Base-by-base conservation (phyloP, 2,888 invertebrate species). In the Protophormia terraenovae region DNA sequence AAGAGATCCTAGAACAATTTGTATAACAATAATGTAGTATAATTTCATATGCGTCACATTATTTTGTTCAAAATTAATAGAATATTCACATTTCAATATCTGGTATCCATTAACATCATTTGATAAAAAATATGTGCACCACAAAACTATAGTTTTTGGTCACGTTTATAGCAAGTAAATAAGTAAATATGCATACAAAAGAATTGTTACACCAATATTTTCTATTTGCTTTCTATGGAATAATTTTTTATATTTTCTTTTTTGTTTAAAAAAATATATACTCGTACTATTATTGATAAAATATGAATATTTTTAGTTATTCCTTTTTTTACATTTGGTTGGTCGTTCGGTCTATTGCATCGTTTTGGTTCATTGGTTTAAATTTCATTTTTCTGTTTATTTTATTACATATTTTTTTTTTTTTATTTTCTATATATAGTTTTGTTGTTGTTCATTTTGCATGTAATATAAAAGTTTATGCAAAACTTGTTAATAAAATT, bases 401-500 rank as follows among this genome's bases (percentile, higher is more conserved):
- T 38, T 35, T 62, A 14, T 35, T 22, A 1, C 12, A 62, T 19
- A 47, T 47, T 50, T 32, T 45, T 0, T 3, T 45, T 29, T 58
- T 58, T 58, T 55, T n/a, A n/a, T 58, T 29, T 5, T 19, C 24
- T 24, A 7, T n/a, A n/a, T n/a, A n/a, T n/a, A n/a, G n/a, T n/a
- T n/a, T n/a, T n/a, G n/a, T 45, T 47, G 38, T n/a, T n/a, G 12
- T 8, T 35, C 45, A 8, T 50, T 50, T 58, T 8, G 60, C 32
- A 19, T 32, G 32, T 35, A 58, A 58, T 29, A 1, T 29, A 29
- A 67, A 45, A 24, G n/a, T 24, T 47, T 32, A 16, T 60, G 10
- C 29, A 62, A 47, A 73, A 60, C 73, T 60, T 62, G 73, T 73
- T 45, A 60, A 47, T 47, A 73, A 73, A 73, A 72, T 72, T 58